Evolutionary conservation across 2,888 invertebrate species (phyloP), one percentile per base, ranked within the genome.

Genomic region (Agonopterix heracliana): DNA sequence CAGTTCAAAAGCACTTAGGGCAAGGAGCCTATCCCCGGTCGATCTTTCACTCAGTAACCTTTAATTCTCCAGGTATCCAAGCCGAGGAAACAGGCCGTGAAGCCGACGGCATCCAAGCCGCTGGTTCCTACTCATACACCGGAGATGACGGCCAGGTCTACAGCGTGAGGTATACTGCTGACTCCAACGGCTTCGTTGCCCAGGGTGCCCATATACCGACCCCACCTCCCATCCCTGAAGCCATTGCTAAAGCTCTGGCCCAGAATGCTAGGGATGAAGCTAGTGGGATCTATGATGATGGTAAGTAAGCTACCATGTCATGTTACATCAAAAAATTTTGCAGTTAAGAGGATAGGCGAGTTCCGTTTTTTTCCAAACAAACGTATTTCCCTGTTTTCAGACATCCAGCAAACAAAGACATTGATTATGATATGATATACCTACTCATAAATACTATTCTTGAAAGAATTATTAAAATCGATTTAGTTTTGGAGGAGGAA

Each of bases 71-170:
- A 87, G 87, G 87, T 1, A 88, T 88, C 57, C 78, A 77, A 60
- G 86, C 81, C 0, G 82, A 87, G 40, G 86, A 86, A 47, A 61
- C 70, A 0, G 87, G 86, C 0, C 77, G 74, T 0, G 87, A 87
- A 62, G 70, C 74, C 45, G 74, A 85, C 58, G 88, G 87, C 4
- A 87, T 80, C 66, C 83, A 88, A 51, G 91, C 91, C 0, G 80
- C 85, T 41, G 92, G 92, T 1, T 81, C 84, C 12, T 92, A 89
- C 76, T 85, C 90, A 0, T 91, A 91, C 76, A 90, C 90, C 1
- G 90, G 90, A 2, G 91, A 91, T 4, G 91, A 91, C 49, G 92
- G 91, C 2, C 89, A 89, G 61, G 79, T 87, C 2, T 89, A 90
- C 74, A 82, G 83, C 56, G 80, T 91, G 50, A 80, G 79, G 48